Evolutionary conservation across 2,797 vertebrate species (phyloP), one percentile per base, ranked within the genome.

Genomic region (Lindbergichthys nudifrons): DNA sequence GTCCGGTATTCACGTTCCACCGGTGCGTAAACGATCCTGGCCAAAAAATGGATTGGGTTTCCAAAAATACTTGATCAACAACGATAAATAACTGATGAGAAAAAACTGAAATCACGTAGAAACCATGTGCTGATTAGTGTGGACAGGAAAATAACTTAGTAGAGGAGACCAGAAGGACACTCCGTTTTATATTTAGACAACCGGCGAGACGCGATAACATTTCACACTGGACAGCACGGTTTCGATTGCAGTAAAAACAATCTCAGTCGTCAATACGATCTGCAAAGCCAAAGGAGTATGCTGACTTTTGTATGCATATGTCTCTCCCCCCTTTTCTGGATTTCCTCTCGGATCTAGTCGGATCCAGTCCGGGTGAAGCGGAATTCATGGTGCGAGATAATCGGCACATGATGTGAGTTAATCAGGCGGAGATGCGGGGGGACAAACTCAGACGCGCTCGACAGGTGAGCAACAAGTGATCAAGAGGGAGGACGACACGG

Each of bases 361-460:
- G 80, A 94, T 92, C 94, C 89, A 87, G 94, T 93, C 86, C 75
- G 53, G 60, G 62, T 48, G 51, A 61, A 74, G 78, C 64, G 82
- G 80, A 70, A 81, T 81, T 88, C 86, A 52, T 92, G 91, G 87
- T 86, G 92, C 91, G 92, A 87, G 88, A 90, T 93, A 93, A 94
- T 93, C 83, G 66, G 86, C 82, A 71, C 75, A 79, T 91, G 88
- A 90, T 91, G 84, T 67, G 90, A 87, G 86, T 89, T 91, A 92
- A 93, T 94, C 89, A 93, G 82, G 93, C 88, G 91, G 86, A 89
- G 92, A 90, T 88, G 90, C 83, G 59, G 64, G 64, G 63, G 79
- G 54, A 90, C 88, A 85, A 86, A 88, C 86, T 65, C 91, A 79
- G 79, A 77, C 80, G 75, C 86, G 84, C 88, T 65, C 66, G 42